A percentile compares a stretch with the other conserved stretches of the same genome.
phyloP scores from a whole-genome alignment of 2,888 invertebrate species.

The Noctua pronuba region DNA sequence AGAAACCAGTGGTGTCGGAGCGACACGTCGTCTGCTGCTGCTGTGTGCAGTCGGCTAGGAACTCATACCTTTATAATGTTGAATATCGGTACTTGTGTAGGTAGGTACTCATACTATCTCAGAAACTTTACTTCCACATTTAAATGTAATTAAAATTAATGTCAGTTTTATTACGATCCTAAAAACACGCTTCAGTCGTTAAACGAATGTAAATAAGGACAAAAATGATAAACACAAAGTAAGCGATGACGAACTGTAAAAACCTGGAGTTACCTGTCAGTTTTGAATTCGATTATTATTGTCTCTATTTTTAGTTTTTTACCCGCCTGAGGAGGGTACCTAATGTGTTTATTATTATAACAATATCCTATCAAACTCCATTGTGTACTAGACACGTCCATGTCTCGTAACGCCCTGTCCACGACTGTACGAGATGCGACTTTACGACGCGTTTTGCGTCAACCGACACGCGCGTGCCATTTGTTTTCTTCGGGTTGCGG shows the following conservation, averaged over 20 bases:
- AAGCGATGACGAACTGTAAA: neutral
- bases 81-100: neutral
- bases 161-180: neutral
- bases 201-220: slow-evolving; percentile 4
- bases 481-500: neutral
- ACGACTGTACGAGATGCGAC: neutral
- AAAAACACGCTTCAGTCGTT: slow-evolving; percentile 7
- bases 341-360: neutral
- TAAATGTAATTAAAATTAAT: neutral
- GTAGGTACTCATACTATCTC: neutral
- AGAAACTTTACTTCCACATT: neutral
- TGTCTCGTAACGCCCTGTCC: neutral
- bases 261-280: neutral
- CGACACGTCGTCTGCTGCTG: too few species aligned
- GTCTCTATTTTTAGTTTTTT: neutral
- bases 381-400: neutral
- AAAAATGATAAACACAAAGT: neutral
- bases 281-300: neutral
- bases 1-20: too few species aligned
- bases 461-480: too few species aligned
- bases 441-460: neutral
- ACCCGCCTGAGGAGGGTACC: neutral
- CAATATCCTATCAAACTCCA: neutral
- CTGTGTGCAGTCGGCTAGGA: too few species aligned
- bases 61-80: too few species aligned